Evolutionary conservation across 2,797 vertebrate genomes (phyloP).

Genomic region (Phyllotis vaccarum): DNA sequence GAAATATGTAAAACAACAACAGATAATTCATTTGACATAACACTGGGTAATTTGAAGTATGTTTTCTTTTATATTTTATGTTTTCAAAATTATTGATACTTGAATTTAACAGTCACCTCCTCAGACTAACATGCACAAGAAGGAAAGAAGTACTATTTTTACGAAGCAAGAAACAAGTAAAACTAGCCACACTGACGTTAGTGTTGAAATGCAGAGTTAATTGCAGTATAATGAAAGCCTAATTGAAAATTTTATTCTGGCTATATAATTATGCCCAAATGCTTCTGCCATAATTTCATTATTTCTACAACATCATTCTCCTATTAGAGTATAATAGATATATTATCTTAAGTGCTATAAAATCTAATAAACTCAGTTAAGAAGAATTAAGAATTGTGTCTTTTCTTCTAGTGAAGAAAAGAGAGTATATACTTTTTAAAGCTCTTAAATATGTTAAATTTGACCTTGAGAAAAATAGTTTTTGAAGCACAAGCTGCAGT

Average conservation of each 20-base stretch:
- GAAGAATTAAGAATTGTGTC: slow-evolving; percentile 69
- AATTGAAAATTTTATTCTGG: slow-evolving; percentile 80
- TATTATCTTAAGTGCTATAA: slow-evolving; percentile 72
- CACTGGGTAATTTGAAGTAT: slow-evolving; percentile 28
- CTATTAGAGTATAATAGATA: slow-evolving; percentile 72
- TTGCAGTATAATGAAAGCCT: slow-evolving; percentile 76
- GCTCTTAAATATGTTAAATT: slow-evolving; percentile 58
- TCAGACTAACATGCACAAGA: slow-evolving; percentile 52
- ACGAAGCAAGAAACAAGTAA: slow-evolving; percentile 71
- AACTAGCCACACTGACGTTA: slow-evolving; percentile 58
- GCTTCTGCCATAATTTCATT: slow-evolving; percentile 78
- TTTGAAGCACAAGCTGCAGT: slow-evolving; percentile 9
- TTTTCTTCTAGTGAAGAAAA: slow-evolving; percentile 63
- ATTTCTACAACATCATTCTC: slow-evolving; percentile 79
- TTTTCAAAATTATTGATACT: slow-evolving; percentile 46
- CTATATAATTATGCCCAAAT: slow-evolving; percentile 80
- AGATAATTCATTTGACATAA: background rate
- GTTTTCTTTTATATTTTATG: slow-evolving; percentile 40
- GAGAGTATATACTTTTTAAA: slow-evolving; percentile 3
- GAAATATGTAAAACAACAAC: slow-evolving; percentile 34
- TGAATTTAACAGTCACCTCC: slow-evolving; percentile 47
- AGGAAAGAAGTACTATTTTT: slow-evolving; percentile 49
- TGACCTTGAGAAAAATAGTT: slow-evolving; percentile 44
- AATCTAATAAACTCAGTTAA: slow-evolving; percentile 77
- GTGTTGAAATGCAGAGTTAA: slow-evolving; percentile 77